Evolutionary conservation across 2,797 vertebrate genomes (phyloP), one percentile per base, ranked within the genome.

Genomic region (Siniperca scherzeri): DNA sequence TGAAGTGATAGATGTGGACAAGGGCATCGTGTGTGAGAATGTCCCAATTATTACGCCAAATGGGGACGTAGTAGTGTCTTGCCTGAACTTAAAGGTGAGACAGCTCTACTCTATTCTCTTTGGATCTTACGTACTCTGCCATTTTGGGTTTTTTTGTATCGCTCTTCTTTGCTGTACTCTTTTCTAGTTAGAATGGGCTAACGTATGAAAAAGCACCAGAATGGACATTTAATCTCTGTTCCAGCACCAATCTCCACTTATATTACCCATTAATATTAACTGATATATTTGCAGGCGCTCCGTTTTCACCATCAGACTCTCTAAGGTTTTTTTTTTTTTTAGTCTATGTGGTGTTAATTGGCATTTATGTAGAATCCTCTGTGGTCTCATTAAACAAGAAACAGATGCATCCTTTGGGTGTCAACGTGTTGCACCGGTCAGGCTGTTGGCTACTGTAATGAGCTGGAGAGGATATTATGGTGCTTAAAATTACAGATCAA

Each of bases 41-140:
- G 98, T 99, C 79, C 98, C 98, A 22, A 99, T 99, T 87, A 97
- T 99, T 91, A 99, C 98, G 16, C 98, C 98, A 16, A 98, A 96
- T 2, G 98, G 98, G 83, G 98, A 99, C 62, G 96, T 99, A 27
- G 98, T 99, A 40, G 97, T 97, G 93, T 98, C 98, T 88, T 96
- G 97, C 71, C 93, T 99, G 86, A 99, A 99, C 92, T 97, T 99
- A 84, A 97, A 98, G 97, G 98, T 99, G 93, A 96, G 95, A 88
- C 46, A 4, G 52, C 38, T 25, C 19, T 2, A 8, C 25, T 52
- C 30, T 44, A 0, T 19, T 36, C 17, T 64, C 5, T 4, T 53
- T 1, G 13, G 0, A 4, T 25, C 17, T 1, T 22, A 16, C 42
- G 5, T 50, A 7, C 7, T 13, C 1, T 16, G 4, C 11, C 27